Base-by-base conservation (phyloP, 2,797 vertebrate species). In the Clamator glandarius region DNA sequence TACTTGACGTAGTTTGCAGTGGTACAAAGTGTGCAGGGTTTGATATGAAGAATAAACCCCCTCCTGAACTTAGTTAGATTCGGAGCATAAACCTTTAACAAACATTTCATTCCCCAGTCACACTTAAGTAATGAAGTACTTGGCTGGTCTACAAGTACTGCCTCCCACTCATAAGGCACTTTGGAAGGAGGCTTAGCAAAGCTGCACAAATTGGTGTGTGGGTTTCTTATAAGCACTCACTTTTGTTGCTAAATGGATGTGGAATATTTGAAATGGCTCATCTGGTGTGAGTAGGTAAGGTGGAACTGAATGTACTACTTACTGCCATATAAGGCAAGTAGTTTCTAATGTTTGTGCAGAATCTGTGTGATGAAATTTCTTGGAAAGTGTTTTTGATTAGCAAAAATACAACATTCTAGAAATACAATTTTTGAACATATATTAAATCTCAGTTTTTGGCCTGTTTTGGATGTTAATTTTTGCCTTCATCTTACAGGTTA, bases 401-500 rank as follows among this genome's bases (percentile, higher is more conserved):
- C 26, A 69, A 73, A 89, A 84, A 20, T 19, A 21, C 4, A 42
- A 12, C 55, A 81, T 70, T 63, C 6, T 62, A 41, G 46, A 41
- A 79, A 28, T 52, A 41, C 2, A 11, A 12, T 62, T 92, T 89
- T 85, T 42, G 80, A 25, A 64, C 9, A 9, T 19, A 0, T 3
- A 0, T 63, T 21, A 55, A 31, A 39, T 80, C 35, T 87, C 63
- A 42, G 13, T 59, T 29, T 92, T 87, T 73, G 54, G 36, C 28
- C 16, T 87, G 63, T 11, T 93, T 66, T 78, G 64, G 35, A 73
- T 9, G 6, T 89, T 96, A 73, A 93, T 84, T 93, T 89, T 93
- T 96, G 59, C 42, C 75, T 83, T 95, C 29, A 8, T 92, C 36
- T 91, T 97, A 26, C 93, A 99, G 98, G 98, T 99, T 76, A 99